Evolutionary conservation across 1,140 invertebrate species (phyloP).

Genomic region (Drosophila bocki): DNA sequence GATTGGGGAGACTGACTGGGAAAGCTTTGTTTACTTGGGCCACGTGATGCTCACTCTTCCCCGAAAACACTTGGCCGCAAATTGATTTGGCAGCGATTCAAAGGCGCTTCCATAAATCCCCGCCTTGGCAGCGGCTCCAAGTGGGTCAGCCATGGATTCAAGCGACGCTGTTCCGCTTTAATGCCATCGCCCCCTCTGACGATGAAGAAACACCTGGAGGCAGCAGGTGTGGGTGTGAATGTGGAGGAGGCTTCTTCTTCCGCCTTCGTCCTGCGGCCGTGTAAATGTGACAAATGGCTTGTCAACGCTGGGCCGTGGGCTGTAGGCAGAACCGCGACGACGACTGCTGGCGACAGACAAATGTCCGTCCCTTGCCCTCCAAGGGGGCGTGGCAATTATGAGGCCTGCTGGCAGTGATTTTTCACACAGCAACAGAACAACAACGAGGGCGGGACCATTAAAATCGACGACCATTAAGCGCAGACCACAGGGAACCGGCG

Average conservation of each 20-base stretch:
- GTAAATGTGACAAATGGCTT: slow-evolving; percentile 76
- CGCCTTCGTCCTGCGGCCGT: slow-evolving; percentile 21
- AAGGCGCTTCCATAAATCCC: slow-evolving; percentile 43
- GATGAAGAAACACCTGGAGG: slow-evolving; percentile 5
- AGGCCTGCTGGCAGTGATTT: slow-evolving; percentile 55
- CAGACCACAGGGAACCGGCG: slow-evolving; percentile 42
- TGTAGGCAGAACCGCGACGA: slow-evolving; percentile 17
- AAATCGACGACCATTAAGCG: slow-evolving; percentile 61
- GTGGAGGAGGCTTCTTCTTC: not conserved
- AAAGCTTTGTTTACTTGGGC: slow-evolving; percentile 16
- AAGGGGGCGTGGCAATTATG: slow-evolving; percentile 56
- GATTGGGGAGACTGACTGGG: slow-evolving; percentile 14
- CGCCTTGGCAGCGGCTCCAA: slow-evolving; percentile 35
- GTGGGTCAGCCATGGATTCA: slow-evolving; percentile 33
- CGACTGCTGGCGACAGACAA: slow-evolving; percentile 60
- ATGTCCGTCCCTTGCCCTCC: slow-evolving; percentile 17
- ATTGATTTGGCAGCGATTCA: slow-evolving; percentile 53
- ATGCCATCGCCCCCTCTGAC: not conserved
- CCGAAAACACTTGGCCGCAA: slow-evolving; percentile 35
- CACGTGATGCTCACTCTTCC: not conserved
- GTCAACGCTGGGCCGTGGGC: slow-evolving; percentile 48
- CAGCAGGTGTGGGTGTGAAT: not conserved
- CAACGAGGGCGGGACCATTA: slow-evolving; percentile 50
- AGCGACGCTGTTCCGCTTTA: slow-evolving; percentile 14
- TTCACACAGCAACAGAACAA: slow-evolving; percentile 47